Conservation (phyloP, 2,113 vertebrate genomes). For the Seriola quinqueradiata region DNA sequence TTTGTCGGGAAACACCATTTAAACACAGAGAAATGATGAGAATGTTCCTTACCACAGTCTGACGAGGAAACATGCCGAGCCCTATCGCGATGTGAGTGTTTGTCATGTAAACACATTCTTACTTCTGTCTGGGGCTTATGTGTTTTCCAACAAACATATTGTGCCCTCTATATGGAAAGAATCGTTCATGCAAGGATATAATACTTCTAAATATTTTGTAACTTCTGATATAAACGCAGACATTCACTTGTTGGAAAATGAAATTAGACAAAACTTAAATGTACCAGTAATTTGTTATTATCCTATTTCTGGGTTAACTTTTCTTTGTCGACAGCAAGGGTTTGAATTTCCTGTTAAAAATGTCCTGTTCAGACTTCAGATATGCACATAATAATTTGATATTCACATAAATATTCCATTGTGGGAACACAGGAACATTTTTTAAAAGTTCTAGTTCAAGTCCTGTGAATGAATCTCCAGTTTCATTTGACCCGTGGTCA, state of each 20-base stretch:
- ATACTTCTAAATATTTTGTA: conserved; percentile 80
- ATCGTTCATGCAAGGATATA: conserved; percentile 79
- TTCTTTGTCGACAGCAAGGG: conserved; percentile 28
- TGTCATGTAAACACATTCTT: conserved; percentile 65
- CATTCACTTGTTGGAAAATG: conserved; percentile 48
- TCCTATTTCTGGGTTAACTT: conserved; percentile 34
- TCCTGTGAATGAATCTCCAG: conserved; percentile 62
- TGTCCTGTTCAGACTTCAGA: conserved; percentile 59
- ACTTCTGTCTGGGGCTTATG: conserved; percentile 32
- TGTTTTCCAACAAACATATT: conserved; percentile 54
- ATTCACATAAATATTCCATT: conserved; percentile 63
- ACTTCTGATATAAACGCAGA: conserved; percentile 57
- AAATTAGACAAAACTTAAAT: conserved; percentile 37
- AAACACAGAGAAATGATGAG: conserved; percentile 10
- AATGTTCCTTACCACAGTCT: background rate
- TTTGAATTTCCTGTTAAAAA: conserved; percentile 51
- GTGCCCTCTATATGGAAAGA: conserved; percentile 66
- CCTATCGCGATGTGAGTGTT: conserved; percentile 38
- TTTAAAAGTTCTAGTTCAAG: conserved; percentile 59
- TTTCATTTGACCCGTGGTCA: conserved; percentile 61
- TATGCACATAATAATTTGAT: conserved; percentile 55
- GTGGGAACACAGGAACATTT: conserved; percentile 53
- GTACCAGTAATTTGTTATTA: conserved; percentile 34
- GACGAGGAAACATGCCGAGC: conserved; percentile 50
- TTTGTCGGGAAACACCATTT: background rate